Conservation (phyloP, 2,113 vertebrate species). For the Regulus satrapa region DNA sequence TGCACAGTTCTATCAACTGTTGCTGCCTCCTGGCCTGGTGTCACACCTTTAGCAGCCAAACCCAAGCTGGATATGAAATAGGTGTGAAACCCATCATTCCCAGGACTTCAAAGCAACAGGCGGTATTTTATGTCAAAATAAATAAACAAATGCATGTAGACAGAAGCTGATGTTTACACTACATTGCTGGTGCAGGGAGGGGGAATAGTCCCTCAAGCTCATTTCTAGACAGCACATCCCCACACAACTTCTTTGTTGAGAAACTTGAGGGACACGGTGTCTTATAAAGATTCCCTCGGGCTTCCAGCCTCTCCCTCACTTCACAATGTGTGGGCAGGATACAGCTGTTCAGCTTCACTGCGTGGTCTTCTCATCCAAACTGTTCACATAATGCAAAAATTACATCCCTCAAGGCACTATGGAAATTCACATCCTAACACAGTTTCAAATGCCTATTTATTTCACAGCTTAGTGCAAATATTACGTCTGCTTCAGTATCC, state of each 20-base stretch:
- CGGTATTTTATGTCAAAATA: not conserved
- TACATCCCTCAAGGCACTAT: slow-evolving; percentile 42
- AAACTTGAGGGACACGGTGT: not conserved
- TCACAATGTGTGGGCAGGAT: slow-evolving; percentile 57
- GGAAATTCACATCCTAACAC: slow-evolving; percentile 42
- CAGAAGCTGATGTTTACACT: slow-evolving; percentile 16
- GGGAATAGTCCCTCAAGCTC: not conserved
- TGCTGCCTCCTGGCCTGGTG: not conserved
- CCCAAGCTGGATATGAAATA: not conserved
- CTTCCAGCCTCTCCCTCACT: slow-evolving; percentile 34
- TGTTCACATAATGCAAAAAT: slow-evolving; percentile 29
- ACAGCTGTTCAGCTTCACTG: slow-evolving; percentile 55
- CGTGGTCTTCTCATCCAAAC: slow-evolving; percentile 38
- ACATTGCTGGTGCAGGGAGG: not conserved
- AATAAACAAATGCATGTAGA: not conserved
- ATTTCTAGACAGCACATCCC: not conserved
- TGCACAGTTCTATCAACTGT: not conserved
- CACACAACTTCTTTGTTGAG: slow-evolving; percentile 14
- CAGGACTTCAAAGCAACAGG: slow-evolving; percentile 48
- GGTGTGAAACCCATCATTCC: not conserved
- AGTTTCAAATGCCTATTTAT: slow-evolving; percentile 33
- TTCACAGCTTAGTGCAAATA: slow-evolving; percentile 23
- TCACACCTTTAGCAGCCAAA: not conserved
- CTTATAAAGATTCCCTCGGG: slow-evolving; percentile 15
- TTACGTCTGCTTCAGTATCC: not conserved